These are phyloP conservation scores for Phrynosoma blainvillii DNA, from an alignment of 2,113 vertebrate species.

Conservation along the genomic window DNA sequence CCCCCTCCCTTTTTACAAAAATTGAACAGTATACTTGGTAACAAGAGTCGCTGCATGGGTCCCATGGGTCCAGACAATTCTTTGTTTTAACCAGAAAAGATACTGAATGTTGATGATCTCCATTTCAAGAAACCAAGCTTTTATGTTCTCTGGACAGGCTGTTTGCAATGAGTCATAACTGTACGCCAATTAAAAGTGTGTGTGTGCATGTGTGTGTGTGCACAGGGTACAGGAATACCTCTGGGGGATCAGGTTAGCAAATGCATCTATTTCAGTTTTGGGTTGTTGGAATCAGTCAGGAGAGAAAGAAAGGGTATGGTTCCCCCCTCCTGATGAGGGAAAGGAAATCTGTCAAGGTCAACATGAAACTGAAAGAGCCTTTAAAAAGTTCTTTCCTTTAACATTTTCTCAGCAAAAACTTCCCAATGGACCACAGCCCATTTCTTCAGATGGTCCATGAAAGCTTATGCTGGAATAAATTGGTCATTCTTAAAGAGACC, in stretches of 20 bases:
- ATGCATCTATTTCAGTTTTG: conserved; percentile 46
- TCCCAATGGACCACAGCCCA: neutral
- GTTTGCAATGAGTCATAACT: neutral
- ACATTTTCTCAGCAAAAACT: neutral
- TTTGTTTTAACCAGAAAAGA: neutral
- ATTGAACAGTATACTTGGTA: neutral
- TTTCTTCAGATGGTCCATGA: neutral
- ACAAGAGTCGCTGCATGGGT: too few species aligned
- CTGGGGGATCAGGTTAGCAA: conserved; percentile 40
- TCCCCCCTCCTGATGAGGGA: conserved; percentile 43
- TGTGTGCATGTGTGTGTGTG: neutral
- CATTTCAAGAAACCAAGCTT: neutral
- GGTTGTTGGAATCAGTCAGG: conserved; percentile 32
- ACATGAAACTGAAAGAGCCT: conserved; percentile 39
- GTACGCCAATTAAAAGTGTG: conserved; percentile 12
- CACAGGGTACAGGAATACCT: conserved; percentile 34
- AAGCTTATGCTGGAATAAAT: too few species aligned
- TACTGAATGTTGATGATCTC: too few species aligned
- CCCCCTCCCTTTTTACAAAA: too few species aligned
- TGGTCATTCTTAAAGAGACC: neutral
- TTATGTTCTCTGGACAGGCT: neutral
- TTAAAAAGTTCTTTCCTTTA: conserved; percentile 21
- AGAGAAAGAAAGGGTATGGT: conserved; percentile 29
- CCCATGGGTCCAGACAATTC: neutral
- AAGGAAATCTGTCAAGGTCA: conserved; percentile 40